Conservation (phyloP, 2,888 invertebrate genomes). For the Yponomeuta cagnagella region DNA sequence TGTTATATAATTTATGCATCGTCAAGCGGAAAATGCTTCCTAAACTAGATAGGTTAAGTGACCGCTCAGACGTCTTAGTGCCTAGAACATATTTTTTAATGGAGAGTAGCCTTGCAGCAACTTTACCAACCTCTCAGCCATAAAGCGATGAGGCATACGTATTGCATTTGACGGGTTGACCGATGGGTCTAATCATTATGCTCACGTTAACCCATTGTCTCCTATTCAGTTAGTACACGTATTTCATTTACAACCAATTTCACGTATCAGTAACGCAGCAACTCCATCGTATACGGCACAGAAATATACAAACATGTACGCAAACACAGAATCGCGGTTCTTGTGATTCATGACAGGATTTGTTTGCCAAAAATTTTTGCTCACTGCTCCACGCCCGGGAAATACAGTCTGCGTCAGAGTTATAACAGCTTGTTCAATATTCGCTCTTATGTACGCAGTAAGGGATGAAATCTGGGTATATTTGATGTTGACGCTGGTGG, state of each 20-base stretch:
- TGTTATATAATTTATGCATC: too few relatives aligned
- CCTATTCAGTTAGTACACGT: not conserved
- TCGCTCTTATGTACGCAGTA: too few relatives aligned
- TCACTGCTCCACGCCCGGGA: not conserved
- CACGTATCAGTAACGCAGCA: not conserved
- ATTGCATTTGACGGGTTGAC: too few relatives aligned
- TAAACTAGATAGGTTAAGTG: too few relatives aligned
- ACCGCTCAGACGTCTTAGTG: too few relatives aligned
- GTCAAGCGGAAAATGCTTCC: too few relatives aligned
- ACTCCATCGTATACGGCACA: not conserved
- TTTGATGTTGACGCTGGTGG: not conserved
- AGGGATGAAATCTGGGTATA: not conserved
- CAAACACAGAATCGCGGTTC: not conserved
- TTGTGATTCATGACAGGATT: not conserved
- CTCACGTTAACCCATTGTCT: not conserved
- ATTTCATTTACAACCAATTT: not conserved
- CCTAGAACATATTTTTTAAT: too few relatives aligned
- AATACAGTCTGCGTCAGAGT: not conserved
- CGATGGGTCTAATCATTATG: not conserved
- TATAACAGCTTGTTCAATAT: too few relatives aligned
- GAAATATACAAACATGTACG: not conserved
- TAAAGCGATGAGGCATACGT: too few relatives aligned
- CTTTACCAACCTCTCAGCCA: too few relatives aligned
- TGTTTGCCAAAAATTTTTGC: conserved; percentile 3
- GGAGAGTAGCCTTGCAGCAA: too few relatives aligned